Percentiles rank a stretch among this genome's conserved stretches.
These are phyloP conservation scores for Zaprionus africanus DNA, from an alignment of 1,140 invertebrate species.

Conservation along the genomic window DNA sequence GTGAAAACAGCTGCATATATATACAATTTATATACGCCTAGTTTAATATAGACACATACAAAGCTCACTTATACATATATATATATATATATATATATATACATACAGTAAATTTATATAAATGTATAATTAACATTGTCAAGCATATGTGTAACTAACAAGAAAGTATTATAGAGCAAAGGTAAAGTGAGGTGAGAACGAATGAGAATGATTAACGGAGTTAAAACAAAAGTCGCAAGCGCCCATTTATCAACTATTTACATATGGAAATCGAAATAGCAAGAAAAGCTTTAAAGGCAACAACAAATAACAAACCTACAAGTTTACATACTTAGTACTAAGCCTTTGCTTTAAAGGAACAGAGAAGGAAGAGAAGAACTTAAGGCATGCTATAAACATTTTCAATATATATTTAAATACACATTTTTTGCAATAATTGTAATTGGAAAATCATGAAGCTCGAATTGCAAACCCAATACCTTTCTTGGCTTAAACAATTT, in stretches of 20 bases:
- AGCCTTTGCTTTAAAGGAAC: constrained; percentile 54
- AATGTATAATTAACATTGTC: constrained; percentile 67
- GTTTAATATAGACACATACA: constrained; percentile 61
- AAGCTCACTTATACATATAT: constrained; percentile 59
- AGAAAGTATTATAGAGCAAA: constrained; percentile 71
- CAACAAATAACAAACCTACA: constrained; percentile 40
- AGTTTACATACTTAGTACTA: constrained; percentile 52
- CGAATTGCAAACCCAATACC: constrained; percentile 49
- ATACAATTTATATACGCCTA: constrained; percentile 58
- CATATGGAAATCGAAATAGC: constrained; percentile 60
- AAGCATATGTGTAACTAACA: constrained; percentile 80
- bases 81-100: constrained; percentile 47
- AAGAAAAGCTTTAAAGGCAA: constrained; percentile 74
- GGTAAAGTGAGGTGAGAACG: constrained; percentile 46
- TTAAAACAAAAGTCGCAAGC: constrained; percentile 68
- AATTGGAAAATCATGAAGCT: constrained; percentile 55
- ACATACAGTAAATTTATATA: constrained; percentile 48
- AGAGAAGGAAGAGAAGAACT: not conserved
- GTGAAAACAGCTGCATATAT: constrained; percentile 66
- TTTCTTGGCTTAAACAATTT: constrained; percentile 47
- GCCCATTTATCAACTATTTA: constrained; percentile 79
- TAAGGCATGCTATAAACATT: constrained; percentile 48
- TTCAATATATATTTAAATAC: constrained; percentile 41
- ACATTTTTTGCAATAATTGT: constrained; percentile 48
- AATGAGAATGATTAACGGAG: constrained; percentile 21